These are phyloP conservation scores for zebrafish (Danio rerio) DNA, from an alignment of 2,113 vertebrate genomes.

Conservation along the genomic window DNA sequence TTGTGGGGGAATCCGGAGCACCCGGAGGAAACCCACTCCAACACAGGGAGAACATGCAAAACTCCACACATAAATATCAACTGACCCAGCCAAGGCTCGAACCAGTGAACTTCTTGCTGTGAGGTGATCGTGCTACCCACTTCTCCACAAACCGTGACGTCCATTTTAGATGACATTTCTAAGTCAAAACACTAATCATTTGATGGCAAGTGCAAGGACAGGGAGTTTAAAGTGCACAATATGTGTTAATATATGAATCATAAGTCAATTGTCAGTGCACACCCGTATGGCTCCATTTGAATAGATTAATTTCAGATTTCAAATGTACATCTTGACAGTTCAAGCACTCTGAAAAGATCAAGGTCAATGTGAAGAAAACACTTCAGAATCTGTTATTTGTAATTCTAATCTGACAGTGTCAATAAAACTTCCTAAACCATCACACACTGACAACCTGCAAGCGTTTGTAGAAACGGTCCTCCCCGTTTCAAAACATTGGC, in stretches of 20 bases:
- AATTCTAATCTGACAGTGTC: slow-evolving; percentile 44
- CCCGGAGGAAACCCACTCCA: too few relatives aligned
- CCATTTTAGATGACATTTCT: not conserved
- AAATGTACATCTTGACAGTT: not conserved
- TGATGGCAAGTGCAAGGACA: not conserved
- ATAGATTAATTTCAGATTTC: not conserved
- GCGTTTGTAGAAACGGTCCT: slow-evolving; percentile 50
- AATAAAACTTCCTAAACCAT: slow-evolving; percentile 46
- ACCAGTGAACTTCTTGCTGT: too few relatives aligned
- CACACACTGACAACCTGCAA: slow-evolving; percentile 53
- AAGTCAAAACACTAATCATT: not conserved
- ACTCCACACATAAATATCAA: too few relatives aligned
- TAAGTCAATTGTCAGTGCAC: not conserved
- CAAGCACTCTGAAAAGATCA: slow-evolving; percentile 1
- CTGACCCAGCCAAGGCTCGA: too few relatives aligned
- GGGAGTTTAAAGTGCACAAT: not conserved
- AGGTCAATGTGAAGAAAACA: slow-evolving; percentile 31
- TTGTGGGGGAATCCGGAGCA: too few relatives aligned
- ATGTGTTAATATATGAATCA: not conserved
- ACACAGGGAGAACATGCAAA: too few relatives aligned
- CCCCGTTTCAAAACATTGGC: slow-evolving; percentile 60
- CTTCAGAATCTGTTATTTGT: slow-evolving; percentile 49
- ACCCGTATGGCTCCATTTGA: slow-evolving; percentile 1
- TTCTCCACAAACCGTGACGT: too few relatives aligned
- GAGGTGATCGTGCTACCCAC: too few relatives aligned